Evolutionary conservation across 2,888 invertebrate species (phyloP).

Genomic region (Harmothoe impar): DNA sequence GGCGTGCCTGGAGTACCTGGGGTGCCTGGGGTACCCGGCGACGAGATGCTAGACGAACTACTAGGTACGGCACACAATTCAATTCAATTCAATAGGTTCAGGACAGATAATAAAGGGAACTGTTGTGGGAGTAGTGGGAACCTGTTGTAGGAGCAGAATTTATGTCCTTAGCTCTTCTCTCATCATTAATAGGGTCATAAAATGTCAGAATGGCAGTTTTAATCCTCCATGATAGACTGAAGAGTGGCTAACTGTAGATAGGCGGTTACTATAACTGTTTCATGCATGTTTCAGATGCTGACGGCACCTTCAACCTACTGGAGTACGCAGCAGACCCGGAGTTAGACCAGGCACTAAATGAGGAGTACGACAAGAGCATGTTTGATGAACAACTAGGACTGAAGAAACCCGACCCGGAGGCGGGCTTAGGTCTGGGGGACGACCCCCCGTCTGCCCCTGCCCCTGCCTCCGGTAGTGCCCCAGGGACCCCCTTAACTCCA

Average conservation of each 20-base stretch:
- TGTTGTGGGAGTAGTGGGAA: too few relatives aligned
- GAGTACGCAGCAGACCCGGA: conserved; percentile 98
- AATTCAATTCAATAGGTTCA: too few relatives aligned
- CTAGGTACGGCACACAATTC: conserved; percentile 58
- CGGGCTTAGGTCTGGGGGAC: neutral
- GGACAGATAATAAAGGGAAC: too few relatives aligned
- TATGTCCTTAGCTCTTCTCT: too few relatives aligned
- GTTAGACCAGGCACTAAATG: conserved; percentile 88
- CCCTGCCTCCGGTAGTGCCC: neutral
- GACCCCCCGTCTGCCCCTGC: neutral
- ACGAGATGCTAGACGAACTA: conserved; percentile 70
- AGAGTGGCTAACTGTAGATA: too few relatives aligned
- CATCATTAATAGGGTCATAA: too few relatives aligned
- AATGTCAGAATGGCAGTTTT: too few relatives aligned
- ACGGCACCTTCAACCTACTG: conserved; percentile 93
- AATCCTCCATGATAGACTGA: too few relatives aligned
- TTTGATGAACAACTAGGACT: conserved; percentile 90
- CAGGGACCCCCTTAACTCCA: neutral
- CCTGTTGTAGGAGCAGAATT: too few relatives aligned
- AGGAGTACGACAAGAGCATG: conserved; percentile 90
- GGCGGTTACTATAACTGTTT: too few relatives aligned
- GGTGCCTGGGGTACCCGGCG: conserved; percentile 45
- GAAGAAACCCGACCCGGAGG: conserved; percentile 55
- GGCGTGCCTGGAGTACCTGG: neutral
- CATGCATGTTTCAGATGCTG: conserved; percentile 84